Conservation (phyloP, 2,797 vertebrate species). For the Pteropus rufus region DNA sequence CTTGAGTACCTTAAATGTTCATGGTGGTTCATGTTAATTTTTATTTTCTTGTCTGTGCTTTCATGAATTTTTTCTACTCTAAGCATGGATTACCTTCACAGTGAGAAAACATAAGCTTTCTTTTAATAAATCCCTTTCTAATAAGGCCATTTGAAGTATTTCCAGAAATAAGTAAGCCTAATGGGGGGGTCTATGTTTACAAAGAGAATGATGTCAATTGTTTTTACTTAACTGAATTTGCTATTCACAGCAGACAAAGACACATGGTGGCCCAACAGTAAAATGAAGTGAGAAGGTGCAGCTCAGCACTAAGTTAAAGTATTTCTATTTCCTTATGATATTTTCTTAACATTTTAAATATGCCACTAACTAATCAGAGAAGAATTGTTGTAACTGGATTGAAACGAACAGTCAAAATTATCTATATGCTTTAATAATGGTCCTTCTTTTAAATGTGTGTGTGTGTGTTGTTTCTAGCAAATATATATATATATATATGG, state of each 20-base stretch:
- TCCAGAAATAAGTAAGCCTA: neutral
- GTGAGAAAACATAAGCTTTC: neutral
- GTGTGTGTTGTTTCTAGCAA: neutral
- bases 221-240: neutral
- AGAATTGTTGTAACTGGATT: neutral
- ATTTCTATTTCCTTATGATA: neutral
- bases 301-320: neutral
- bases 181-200: neutral
- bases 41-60: constrained; percentile 35
- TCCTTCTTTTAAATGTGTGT: neutral
- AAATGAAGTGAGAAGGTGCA: neutral
- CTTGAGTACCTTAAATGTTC: neutral
- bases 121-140: neutral
- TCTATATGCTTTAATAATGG: constrained; percentile 18
- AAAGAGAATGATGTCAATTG: neutral
- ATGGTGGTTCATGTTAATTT: neutral
- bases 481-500: too few species aligned
- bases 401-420: neutral
- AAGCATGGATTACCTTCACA: neutral
- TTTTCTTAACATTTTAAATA: constrained; percentile 39
- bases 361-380: neutral
- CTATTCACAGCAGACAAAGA: neutral
- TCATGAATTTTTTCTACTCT: constrained; percentile 3
- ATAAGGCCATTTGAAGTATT: neutral
- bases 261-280: neutral